Evolutionary conservation across 2,113 vertebrate genomes (phyloP).

Genomic region (Solenodon paradoxus): DNA sequence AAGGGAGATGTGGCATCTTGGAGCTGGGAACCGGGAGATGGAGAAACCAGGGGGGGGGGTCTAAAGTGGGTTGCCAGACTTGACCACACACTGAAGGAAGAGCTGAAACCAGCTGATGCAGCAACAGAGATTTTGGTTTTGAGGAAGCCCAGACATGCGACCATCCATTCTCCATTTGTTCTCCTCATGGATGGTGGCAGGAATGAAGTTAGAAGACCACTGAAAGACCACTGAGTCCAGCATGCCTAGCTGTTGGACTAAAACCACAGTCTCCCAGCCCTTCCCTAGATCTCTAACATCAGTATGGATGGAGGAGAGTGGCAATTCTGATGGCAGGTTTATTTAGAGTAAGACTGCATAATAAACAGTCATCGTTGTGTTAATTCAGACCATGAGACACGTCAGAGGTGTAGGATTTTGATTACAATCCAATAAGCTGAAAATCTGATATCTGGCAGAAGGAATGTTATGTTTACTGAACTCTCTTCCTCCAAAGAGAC

Average conservation of each 20-base stretch:
- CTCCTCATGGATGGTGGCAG: neutral
- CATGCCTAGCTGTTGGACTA: neutral
- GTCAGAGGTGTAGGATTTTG: neutral
- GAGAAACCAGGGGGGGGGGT: neutral
- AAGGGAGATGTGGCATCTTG: rapidly evolving
- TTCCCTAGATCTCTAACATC: neutral
- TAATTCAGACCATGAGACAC: neutral
- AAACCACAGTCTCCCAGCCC: neutral
- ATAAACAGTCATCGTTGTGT: neutral
- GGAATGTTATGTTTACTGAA: neutral
- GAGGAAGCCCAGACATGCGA: neutral
- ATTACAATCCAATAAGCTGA: neutral
- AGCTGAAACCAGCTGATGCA: neutral
- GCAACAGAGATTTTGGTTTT: neutral
- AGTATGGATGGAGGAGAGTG: neutral
- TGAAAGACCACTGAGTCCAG: neutral
- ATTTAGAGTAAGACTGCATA: neutral
- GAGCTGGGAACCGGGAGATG: rapidly evolving
- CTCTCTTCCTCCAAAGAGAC: neutral
- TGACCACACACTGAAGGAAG: neutral
- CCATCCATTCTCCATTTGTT: neutral
- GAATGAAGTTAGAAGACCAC: neutral
- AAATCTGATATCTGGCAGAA: neutral
- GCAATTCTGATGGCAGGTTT: neutral
- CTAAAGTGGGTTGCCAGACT: neutral